Evolutionary conservation across 2,797 vertebrate genomes (phyloP).

Genomic region (Phrynocephalus vlangalii): DNA sequence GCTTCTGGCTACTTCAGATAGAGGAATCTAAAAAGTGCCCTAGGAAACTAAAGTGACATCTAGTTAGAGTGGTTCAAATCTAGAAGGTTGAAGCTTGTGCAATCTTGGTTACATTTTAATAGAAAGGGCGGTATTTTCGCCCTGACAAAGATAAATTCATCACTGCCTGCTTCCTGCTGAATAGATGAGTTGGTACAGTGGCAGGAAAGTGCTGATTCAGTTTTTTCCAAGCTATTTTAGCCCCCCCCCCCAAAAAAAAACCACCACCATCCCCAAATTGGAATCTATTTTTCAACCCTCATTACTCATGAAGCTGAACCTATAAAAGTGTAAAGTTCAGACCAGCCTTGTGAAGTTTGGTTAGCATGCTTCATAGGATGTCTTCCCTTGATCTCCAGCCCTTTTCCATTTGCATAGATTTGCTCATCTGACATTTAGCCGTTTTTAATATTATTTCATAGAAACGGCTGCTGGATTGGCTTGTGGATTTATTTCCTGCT

Average conservation of each 20-base stretch:
- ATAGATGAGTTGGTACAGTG: conserved; percentile 50
- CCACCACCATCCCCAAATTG: neutral
- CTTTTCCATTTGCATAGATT: neutral
- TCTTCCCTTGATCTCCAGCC: neutral
- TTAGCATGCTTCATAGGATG: conserved; percentile 19
- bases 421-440: accelerated
- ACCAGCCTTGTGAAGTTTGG: conserved; percentile 22
- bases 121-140: neutral
- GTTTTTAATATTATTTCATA: neutral
- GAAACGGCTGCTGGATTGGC: neutral
- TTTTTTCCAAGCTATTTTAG: conserved; percentile 47
- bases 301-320: conserved; percentile 16
- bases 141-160: conserved; percentile 22
- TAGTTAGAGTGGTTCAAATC: neutral
- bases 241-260: no score
- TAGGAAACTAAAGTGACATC: neutral
- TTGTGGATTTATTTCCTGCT: neutral
- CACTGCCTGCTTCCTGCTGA: conserved; percentile 43
- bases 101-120: neutral
- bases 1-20: neutral
- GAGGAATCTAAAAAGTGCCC: neutral
- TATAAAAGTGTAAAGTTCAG: conserved; percentile 34
- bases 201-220: conserved; percentile 42
- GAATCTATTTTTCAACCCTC: neutral
- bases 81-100: neutral